Percentiles rank a stretch among this genome's conserved stretches.
These are phyloP conservation scores for Lophotriccus pileatus DNA, from an alignment of 2,797 vertebrate species.

Conservation along the genomic window DNA sequence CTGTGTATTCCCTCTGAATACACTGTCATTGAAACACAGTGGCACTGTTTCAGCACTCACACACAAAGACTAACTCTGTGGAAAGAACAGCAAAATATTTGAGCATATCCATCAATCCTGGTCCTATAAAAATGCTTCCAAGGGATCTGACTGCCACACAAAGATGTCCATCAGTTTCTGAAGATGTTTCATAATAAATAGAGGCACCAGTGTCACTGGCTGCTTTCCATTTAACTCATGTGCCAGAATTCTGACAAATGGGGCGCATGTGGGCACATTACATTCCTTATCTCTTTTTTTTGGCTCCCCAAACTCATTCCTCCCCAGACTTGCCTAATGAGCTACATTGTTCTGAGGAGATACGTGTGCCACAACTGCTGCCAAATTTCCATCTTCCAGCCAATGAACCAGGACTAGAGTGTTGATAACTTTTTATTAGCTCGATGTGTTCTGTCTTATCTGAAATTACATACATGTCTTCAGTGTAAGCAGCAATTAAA, in stretches of 20 bases:
- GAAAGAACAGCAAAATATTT: not conserved
- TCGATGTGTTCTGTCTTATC: not conserved
- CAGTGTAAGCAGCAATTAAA: not conserved
- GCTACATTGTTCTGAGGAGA: not conserved
- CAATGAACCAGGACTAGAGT: not conserved
- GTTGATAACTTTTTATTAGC: not conserved
- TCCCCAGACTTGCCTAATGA: not conserved
- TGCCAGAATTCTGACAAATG: not conserved
- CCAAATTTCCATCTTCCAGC: not conserved
- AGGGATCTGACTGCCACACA: not conserved
- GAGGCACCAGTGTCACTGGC: not conserved
- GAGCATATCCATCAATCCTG: not conserved
- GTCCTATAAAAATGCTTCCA: not conserved
- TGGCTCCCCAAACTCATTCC: not conserved
- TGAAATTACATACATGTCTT: not conserved
- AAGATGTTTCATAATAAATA: not conserved
- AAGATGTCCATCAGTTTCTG: not conserved
- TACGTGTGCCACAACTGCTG: not conserved
- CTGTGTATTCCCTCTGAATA: not conserved
- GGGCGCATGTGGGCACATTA: not conserved
- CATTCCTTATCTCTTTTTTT: not conserved
- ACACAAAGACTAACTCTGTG: not conserved
- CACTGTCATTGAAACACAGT: rapidly evolving
- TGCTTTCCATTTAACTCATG: not conserved
- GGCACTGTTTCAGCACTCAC: not conserved